Percentiles rank a stretch among this genome's conserved stretches.
Conservation (phyloP, 2,113 vertebrate species). For the Galemys pyrenaicus region DNA sequence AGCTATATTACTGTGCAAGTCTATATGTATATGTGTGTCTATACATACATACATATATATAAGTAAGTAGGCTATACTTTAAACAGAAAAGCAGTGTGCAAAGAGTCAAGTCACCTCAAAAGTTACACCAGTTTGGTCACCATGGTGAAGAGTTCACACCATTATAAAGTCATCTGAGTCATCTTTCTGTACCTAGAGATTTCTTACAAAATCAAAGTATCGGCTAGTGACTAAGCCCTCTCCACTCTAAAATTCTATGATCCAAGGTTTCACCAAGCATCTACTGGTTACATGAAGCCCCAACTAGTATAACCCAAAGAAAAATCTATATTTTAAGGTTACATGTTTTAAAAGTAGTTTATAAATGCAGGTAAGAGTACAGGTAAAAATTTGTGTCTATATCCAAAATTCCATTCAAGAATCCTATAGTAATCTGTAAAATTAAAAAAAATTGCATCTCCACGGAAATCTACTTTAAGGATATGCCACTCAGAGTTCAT, state of each 20-base stretch:
- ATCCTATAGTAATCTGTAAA: background rate
- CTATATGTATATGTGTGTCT: background rate
- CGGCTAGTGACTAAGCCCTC: background rate
- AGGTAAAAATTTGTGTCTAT: background rate
- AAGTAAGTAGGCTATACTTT: background rate
- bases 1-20: background rate
- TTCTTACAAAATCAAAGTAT: background rate
- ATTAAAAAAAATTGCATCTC: background rate
- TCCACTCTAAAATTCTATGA: background rate
- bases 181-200: background rate
- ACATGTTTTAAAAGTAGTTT: background rate
- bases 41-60: background rate
- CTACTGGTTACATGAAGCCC: background rate
- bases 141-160: background rate
- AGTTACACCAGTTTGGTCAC: background rate
- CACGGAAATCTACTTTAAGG: constrained; percentile 31
- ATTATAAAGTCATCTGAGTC: background rate
- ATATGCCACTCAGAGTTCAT: background rate
- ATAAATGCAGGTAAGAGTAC: background rate
- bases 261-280: background rate
- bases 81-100: background rate
- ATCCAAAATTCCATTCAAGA: background rate
- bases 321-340: background rate
- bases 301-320: background rate
- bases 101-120: background rate